Base-by-base conservation (phyloP, 1,140 invertebrate species). In the Drosophila sp. region DNA sequence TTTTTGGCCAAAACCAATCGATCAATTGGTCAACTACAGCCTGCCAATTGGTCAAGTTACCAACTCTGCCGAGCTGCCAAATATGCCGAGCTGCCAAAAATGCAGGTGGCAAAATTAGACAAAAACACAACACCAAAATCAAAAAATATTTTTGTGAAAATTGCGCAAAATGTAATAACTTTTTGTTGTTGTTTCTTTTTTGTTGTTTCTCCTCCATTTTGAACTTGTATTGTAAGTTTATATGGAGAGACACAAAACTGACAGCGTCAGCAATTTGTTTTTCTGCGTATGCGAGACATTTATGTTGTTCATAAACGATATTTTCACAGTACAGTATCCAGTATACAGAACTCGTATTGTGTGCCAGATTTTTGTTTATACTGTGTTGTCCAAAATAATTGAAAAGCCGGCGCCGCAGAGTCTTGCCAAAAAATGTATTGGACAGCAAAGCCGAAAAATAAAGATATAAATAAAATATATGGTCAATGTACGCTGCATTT, bases 51-150 rank as follows among this genome's bases (percentile, higher is more conserved):
- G 73, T 74, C 59, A 78, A 59, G 53, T 67, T 72, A 64, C 70
- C 54, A 43, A 62, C 51, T 54, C n/a, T 29, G 64, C 36, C 67
- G 48, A 72, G 62, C 82, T 75, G 78, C 84, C 79, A 87, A 89
- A 83, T 77, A 80, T 74, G 83, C 77, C 83, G n/a, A n/a, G n/a
- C n/a, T n/a, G n/a, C n/a, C n/a, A n/a, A 83, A 87, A 83, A 87
- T 80, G 83, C 83, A 87, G 83, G 83, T 87, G 83, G 83, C 84
- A 89, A 87, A 87, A 87, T 89, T 87, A 87, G 83, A 87, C 83
- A 87, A 71, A 87, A 87, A 81, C 72, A 87, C 51, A 78, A 75
- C 65, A 45, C 66, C 71, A 76, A 82, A 61, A 71, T 27, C 54
- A 66, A 74, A 70, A 70, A 62, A 57, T 69, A 51, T 62, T 64